Evolutionary conservation across 2,113 vertebrate species (phyloP).

Genomic region (Zosterops pallidus): DNA sequence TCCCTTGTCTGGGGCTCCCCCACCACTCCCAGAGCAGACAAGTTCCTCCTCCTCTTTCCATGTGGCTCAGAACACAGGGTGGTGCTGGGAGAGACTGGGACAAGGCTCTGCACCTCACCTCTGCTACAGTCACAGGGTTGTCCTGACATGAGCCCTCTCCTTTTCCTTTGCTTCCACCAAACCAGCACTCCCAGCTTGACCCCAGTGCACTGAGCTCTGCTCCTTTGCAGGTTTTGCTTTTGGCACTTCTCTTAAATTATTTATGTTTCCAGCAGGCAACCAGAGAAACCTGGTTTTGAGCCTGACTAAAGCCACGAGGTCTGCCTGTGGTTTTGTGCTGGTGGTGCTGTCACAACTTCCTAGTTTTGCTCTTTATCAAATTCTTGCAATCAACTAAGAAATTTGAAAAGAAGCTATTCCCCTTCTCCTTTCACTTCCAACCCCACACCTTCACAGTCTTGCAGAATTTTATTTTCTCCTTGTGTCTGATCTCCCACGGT

Average conservation of each 20-base stretch:
- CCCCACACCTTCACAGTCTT: background rate
- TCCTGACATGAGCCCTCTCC: background rate
- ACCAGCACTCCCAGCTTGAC: background rate
- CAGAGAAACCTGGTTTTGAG: background rate
- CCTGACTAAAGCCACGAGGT: background rate
- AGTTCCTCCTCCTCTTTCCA: background rate
- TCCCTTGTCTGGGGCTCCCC: background rate
- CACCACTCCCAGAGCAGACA: background rate
- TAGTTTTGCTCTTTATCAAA: background rate
- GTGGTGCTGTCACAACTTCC: background rate
- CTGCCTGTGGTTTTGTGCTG: background rate
- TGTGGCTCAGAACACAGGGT: background rate
- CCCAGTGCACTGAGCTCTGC: background rate
- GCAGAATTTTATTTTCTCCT: background rate
- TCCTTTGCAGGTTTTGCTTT: conserved; percentile 31
- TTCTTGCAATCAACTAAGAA: background rate
- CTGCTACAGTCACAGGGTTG: background rate
- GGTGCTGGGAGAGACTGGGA: background rate
- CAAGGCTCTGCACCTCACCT: background rate
- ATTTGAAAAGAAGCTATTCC: background rate
- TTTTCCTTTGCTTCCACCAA: background rate
- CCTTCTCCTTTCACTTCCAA: background rate
- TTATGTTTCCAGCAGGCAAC: background rate
- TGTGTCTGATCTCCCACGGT: background rate
- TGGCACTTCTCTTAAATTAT: background rate